Conservation (phyloP, 2,113 vertebrate genomes). For the Sinocyclocheilus maitianheensis region DNA sequence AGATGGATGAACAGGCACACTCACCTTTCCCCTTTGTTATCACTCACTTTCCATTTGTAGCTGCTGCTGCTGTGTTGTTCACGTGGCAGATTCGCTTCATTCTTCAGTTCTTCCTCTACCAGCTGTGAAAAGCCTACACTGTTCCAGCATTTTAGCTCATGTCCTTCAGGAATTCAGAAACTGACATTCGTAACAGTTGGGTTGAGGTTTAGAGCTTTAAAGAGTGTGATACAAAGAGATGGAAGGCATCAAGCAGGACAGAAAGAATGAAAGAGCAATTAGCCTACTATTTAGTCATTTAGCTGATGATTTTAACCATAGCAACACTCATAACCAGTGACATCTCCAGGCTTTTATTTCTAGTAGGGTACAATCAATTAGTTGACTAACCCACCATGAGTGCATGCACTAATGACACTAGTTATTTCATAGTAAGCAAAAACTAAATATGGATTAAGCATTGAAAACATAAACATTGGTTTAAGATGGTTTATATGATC, state of each 20-base stretch:
- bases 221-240: background rate
- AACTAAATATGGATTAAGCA: background rate
- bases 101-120: slow-evolving; percentile 41
- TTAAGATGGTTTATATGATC: background rate
- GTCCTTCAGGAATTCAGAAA: slow-evolving; percentile 5
- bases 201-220: background rate
- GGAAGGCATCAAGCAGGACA: background rate
- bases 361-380: background rate
- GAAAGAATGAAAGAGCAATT: background rate
- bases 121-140: slow-evolving; percentile 22
- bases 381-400: background rate
- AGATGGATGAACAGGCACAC: slow-evolving; percentile 11
- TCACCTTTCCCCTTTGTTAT: slow-evolving; percentile 28
- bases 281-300: background rate
- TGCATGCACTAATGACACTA: background rate
- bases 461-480: background rate
- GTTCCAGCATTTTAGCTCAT: background rate
- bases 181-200: background rate
- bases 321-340: background rate
- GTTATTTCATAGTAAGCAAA: background rate
- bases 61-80: slow-evolving; percentile 36
- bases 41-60: slow-evolving; percentile 49
- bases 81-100: slow-evolving; percentile 37
- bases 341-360: background rate
- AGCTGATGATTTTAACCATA: background rate